Percentiles rank a stretch among this genome's conserved stretches.
phyloP scores from a whole-genome alignment of 2,888 invertebrate genomes.

The Hyalella azteca region DNA sequence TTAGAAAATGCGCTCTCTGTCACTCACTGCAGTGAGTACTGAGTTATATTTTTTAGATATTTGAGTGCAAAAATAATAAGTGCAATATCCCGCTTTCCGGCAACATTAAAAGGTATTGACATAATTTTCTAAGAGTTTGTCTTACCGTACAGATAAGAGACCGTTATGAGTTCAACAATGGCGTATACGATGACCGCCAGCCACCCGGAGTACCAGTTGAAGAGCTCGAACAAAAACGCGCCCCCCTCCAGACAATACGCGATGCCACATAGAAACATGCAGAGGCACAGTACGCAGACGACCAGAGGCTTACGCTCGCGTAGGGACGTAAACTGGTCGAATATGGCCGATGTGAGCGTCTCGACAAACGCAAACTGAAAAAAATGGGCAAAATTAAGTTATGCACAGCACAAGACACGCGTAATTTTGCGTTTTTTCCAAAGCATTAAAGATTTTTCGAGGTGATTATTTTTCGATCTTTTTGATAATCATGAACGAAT shows the following conservation, averaged over 20 bases:
- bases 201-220: constrained; percentile 66
- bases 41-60: too few species aligned
- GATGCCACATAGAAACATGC: constrained; percentile 46
- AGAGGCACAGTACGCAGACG: constrained; percentile 62
- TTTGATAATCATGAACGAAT: too few species aligned
- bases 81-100: too few species aligned
- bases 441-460: too few species aligned
- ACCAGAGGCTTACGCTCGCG: constrained; percentile 62
- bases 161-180: constrained; percentile 64
- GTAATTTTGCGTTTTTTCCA: too few species aligned
- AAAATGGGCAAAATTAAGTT: not conserved
- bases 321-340: constrained; percentile 66
- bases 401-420: too few species aligned
- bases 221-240: constrained; percentile 66
- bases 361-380: constrained; percentile 63
- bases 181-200: constrained; percentile 62
- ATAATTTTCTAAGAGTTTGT: too few species aligned
- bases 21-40: too few species aligned
- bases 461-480: too few species aligned
- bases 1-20: too few species aligned
- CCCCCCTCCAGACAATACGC: constrained; percentile 64
- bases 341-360: constrained; percentile 67
- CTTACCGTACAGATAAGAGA: constrained; percentile 59
- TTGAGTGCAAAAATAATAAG: too few species aligned
- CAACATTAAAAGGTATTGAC: too few species aligned